Base-by-base conservation (phyloP, 1,140 invertebrate genomes). In the Diabrotica virgifera region DNA sequence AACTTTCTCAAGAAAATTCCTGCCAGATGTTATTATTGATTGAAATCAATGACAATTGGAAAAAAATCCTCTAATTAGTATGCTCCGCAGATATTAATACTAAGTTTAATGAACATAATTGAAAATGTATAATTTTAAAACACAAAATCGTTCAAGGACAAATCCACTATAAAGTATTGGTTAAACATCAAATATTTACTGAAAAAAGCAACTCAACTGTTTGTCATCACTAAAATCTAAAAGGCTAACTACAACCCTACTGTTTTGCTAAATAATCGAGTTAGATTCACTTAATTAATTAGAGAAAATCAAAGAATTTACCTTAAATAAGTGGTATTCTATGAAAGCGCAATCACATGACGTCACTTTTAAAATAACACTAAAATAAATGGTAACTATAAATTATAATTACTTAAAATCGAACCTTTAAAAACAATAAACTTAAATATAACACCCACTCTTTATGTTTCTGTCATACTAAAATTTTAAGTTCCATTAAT, bases 291-390 rank as follows among this genome's bases (percentile, higher is more conserved):
- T 14, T 14, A 54, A 54, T 54, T 54, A 14, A 9, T 8, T 54
- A 54, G 8, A 50, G 38, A 50, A 51, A 59, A 13, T 46, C 35
- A 11, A 46, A 37, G 36, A 64, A 68, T 65, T 68, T 70, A 70
- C 68, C 67, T 72, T 66, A 65, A 64, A 71, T 52, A 64, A 65
- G 61, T 67, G 56, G 67, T 60, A 69, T 69, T 67, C 70, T 69
- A 73, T 70, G 59, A 70, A 70, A 71, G 71, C 67, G 67, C 72
- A 69, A 73, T 73, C 72, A 72, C 67, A 73, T 73, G 72, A 73
- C 72, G 72, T 73, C 72, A 73, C 70, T 59, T 52, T 58, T 52
- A 64, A 65, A 71, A 66, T 67, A 65, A 60, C 63, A 63, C 46
- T 46, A 10, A 55, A 57, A 54, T n/a, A 53, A 38, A 50, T 12